A percentile compares a stretch with the other conserved stretches of the same genome.
Evolutionary conservation across 2,888 invertebrate species (phyloP).

Genomic region (Eledona agricola): DNA sequence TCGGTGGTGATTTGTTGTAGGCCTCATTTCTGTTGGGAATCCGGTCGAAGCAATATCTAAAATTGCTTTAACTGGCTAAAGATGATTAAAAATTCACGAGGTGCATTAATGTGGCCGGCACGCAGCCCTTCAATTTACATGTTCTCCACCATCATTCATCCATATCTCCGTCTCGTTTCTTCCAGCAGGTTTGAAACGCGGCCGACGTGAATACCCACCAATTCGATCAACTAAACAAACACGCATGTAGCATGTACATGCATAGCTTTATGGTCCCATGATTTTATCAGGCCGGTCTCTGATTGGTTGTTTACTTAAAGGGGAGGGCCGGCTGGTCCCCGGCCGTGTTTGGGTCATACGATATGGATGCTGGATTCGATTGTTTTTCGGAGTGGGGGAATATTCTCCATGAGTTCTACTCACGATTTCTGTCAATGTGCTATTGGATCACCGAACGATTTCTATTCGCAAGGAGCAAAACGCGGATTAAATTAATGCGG

Average conservation of each 20-base stretch:
- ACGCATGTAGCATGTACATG: slow-evolving; percentile 60
- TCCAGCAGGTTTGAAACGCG: neutral
- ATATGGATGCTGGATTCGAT: slow-evolving; percentile 55
- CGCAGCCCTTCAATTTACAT: slow-evolving; percentile 40
- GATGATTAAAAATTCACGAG: slow-evolving; percentile 48
- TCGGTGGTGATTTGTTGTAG: too few relatives aligned
- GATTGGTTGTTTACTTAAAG: slow-evolving; percentile 63
- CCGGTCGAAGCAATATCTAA: slow-evolving; percentile 11
- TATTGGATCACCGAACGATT: slow-evolving; percentile 8
- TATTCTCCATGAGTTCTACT: slow-evolving; percentile 4
- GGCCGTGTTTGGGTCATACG: slow-evolving; percentile 51
- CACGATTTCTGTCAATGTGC: slow-evolving; percentile 8
- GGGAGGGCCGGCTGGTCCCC: slow-evolving; percentile 56
- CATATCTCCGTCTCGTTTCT: slow-evolving; percentile 15
- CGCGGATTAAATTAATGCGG: slow-evolving; percentile 6
- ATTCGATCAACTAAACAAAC: slow-evolving; percentile 48
- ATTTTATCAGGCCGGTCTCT: slow-evolving; percentile 62
- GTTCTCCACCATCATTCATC: slow-evolving; percentile 34
- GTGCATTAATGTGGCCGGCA: slow-evolving; percentile 45
- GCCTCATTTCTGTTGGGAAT: slow-evolving; percentile 14
- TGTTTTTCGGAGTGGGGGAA: slow-evolving; percentile 43
- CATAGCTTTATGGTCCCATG: slow-evolving; percentile 63
- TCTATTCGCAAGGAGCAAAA: slow-evolving; percentile 13
- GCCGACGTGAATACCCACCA: slow-evolving; percentile 34
- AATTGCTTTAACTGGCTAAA: slow-evolving; percentile 3